Conservation (phyloP, 2,888 invertebrate species). For the Agapetus fuscipes region DNA sequence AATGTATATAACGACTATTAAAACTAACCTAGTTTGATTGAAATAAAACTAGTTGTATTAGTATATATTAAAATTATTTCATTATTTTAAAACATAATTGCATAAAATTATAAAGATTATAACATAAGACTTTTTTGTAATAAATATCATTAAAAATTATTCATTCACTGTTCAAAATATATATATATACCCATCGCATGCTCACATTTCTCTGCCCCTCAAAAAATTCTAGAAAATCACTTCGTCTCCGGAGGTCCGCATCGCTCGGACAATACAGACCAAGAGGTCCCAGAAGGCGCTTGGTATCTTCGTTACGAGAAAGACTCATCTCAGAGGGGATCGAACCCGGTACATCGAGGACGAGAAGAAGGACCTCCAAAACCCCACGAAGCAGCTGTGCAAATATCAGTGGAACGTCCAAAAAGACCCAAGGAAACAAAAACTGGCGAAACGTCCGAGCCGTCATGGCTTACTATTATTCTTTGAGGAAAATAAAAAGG, state of each 20-base stretch:
- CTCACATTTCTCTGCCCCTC: no score
- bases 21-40: no score
- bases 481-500: slow-evolving; percentile 86
- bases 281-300: slow-evolving; percentile 1
- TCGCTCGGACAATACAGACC: background rate
- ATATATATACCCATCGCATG: no score
- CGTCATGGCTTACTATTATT: slow-evolving; percentile 83
- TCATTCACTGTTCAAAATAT: no score
- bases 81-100: no score
- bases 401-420: slow-evolving; percentile 28
- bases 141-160: no score
- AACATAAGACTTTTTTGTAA: no score
- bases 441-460: slow-evolving; percentile 82
- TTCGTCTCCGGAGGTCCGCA: background rate
- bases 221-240: no score
- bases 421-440: slow-evolving; percentile 45
- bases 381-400: slow-evolving; percentile 30
- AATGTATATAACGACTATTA: no score
- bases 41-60: no score
- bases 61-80: no score
- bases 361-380: slow-evolving; percentile 24
- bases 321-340: slow-evolving; percentile 6
- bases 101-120: no score
- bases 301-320: slow-evolving; percentile 3
- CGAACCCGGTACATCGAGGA: slow-evolving; percentile 9